Conservation (phyloP, 2,113 vertebrate species). For the Pyrgilauda ruficollis region DNA sequence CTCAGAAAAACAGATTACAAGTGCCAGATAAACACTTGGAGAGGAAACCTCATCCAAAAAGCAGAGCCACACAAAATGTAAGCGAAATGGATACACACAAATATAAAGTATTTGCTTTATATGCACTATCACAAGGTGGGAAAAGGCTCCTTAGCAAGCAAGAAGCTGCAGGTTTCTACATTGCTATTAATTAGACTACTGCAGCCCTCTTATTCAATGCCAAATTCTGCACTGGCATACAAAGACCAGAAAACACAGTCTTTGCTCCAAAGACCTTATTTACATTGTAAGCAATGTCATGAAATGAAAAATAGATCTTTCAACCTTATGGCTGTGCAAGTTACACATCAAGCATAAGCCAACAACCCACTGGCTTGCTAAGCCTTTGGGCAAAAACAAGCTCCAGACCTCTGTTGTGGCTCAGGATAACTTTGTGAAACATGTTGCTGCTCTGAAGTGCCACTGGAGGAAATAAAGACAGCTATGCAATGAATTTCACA, state of each 20-base stretch:
- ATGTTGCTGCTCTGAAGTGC: not conserved
- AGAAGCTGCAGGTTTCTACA: not conserved
- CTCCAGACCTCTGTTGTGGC: not conserved
- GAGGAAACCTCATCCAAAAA: not conserved
- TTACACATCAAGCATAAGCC: not conserved
- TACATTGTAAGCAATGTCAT: not conserved
- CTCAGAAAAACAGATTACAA: not conserved
- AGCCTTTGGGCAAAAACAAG: not conserved
- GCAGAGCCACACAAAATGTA: not conserved
- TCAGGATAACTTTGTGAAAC: not conserved
- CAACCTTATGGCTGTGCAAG: not conserved
- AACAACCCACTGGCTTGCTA: not conserved
- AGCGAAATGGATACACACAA: rapidly evolving
- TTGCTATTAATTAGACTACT: not conserved
- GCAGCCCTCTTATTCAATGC: not conserved
- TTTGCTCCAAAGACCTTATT: not conserved
- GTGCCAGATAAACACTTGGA: not conserved
- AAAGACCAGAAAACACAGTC: not conserved
- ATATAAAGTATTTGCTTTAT: not conserved
- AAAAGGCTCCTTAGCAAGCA: not conserved
- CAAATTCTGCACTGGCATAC: not conserved
- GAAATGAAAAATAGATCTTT: not conserved
- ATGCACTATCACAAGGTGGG: not conserved
- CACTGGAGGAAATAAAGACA: not conserved
- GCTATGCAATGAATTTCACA: not conserved